Evolutionary conservation across 2,113 vertebrate genomes (phyloP).

Genomic region (Rhombomys opimus): DNA sequence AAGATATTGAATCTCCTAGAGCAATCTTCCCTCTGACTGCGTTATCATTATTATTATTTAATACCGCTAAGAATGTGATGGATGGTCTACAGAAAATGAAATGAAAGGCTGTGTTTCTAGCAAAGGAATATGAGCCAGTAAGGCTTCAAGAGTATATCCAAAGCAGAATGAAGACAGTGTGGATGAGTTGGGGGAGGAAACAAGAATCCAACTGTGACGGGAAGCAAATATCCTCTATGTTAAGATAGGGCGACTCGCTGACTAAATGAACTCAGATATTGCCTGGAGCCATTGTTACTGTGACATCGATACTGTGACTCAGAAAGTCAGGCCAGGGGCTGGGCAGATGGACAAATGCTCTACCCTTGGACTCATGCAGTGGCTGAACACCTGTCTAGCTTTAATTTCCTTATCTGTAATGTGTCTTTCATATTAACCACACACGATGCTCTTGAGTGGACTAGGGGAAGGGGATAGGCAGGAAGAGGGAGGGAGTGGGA

Average conservation of each 20-base stretch:
- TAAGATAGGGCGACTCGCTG: background rate
- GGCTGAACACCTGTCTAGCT: background rate
- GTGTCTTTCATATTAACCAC: background rate
- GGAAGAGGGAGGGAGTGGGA: no score
- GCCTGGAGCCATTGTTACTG: background rate
- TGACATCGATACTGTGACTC: background rate
- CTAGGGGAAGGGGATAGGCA: no score
- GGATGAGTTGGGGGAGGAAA: rapidly evolving
- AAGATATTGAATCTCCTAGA: conserved; percentile 55
- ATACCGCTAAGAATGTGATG: conserved; percentile 69
- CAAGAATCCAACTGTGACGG: background rate
- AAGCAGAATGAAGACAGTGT: background rate
- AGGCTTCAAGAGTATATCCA: background rate
- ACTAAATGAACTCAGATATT: background rate
- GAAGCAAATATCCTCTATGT: background rate
- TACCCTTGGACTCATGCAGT: rapidly evolving
- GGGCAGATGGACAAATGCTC: background rate
- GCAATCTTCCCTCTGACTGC: conserved; percentile 36
- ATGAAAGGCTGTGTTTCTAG: conserved; percentile 22
- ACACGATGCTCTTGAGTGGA: background rate
- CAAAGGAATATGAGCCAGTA: background rate
- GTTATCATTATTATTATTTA: conserved; percentile 66
- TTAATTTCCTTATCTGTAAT: background rate
- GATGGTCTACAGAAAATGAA: conserved; percentile 47
- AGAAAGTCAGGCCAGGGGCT: background rate